Conservation (phyloP, 2,797 vertebrate species). For the Acrocephalus scirpaceus region DNA sequence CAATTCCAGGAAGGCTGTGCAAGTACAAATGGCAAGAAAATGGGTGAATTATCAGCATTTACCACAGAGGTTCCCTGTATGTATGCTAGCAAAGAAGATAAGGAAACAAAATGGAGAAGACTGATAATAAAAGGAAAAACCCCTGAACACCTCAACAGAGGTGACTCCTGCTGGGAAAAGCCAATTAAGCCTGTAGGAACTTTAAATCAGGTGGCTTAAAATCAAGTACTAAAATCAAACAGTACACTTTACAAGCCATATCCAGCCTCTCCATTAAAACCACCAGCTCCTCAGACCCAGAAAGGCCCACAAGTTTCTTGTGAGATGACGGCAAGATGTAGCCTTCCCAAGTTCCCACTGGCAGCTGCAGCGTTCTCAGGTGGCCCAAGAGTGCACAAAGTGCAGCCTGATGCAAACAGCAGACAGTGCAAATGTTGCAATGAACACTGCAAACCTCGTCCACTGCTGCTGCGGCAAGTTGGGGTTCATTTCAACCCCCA, state of each 20-base stretch:
- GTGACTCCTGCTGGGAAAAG: conserved; percentile 23
- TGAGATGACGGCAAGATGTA: not conserved
- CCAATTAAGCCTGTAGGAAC: not conserved
- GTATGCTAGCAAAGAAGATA: not conserved
- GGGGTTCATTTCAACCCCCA: not conserved
- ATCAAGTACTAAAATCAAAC: not conserved
- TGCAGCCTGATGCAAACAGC: not conserved
- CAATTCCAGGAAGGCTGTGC: conserved; percentile 26
- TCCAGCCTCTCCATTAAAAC: not conserved
- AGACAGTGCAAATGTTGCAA: not conserved
- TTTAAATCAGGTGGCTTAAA: conserved; percentile 41
- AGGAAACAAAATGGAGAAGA: not conserved
- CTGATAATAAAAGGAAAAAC: not conserved
- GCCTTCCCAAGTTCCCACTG: not conserved
- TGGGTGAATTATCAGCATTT: not conserved
- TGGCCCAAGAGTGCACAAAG: not conserved
- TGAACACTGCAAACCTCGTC: not conserved
- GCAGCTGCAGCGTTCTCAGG: not conserved
- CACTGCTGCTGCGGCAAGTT: not conserved
- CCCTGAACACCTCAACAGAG: not conserved
- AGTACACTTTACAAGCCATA: not conserved
- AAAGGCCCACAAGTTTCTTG: not conserved
- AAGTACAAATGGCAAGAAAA: not conserved
- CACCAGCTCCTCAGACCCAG: not conserved
- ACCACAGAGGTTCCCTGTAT: not conserved